These are phyloP conservation scores for Bubo bubo DNA, from an alignment of 2,113 vertebrate species.

Conservation along the genomic window DNA sequence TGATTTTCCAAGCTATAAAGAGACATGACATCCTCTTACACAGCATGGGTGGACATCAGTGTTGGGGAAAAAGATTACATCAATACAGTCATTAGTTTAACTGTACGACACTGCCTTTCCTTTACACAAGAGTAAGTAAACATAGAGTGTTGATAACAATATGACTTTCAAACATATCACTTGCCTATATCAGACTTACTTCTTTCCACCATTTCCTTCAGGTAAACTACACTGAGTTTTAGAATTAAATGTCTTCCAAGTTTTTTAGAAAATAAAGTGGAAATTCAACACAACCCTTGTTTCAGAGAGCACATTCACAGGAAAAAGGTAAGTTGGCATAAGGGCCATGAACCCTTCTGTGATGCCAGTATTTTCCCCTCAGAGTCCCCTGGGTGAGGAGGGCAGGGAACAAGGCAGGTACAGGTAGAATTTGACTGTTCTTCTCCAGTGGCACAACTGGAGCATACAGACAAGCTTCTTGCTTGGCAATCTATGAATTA, in stretches of 20 bases:
- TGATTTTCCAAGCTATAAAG: not conserved
- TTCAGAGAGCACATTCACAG: not conserved
- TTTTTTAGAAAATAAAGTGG: not conserved
- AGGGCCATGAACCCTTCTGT: not conserved
- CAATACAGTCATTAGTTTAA: not conserved
- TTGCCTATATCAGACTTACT: not conserved
- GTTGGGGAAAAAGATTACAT: not conserved
- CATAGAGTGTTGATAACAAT: not conserved
- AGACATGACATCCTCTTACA: not conserved
- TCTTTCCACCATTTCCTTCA: not conserved
- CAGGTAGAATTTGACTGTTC: not conserved
- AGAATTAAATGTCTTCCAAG: not conserved
- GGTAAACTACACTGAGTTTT: not conserved
- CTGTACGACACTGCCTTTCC: not conserved
- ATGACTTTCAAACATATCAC: not conserved
- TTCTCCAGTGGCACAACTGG: not conserved
- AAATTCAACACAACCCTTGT: not conserved
- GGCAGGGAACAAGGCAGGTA: not conserved
- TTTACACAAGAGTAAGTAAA: not conserved
- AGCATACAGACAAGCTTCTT: not conserved
- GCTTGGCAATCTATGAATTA: not conserved
- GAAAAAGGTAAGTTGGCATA: not conserved
- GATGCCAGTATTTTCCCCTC: not conserved
- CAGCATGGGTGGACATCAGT: not conserved
- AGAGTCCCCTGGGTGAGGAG: accelerated